These are phyloP conservation scores for Chromis chromis DNA, from an alignment of 2,797 vertebrate species.

Conservation along the genomic window DNA sequence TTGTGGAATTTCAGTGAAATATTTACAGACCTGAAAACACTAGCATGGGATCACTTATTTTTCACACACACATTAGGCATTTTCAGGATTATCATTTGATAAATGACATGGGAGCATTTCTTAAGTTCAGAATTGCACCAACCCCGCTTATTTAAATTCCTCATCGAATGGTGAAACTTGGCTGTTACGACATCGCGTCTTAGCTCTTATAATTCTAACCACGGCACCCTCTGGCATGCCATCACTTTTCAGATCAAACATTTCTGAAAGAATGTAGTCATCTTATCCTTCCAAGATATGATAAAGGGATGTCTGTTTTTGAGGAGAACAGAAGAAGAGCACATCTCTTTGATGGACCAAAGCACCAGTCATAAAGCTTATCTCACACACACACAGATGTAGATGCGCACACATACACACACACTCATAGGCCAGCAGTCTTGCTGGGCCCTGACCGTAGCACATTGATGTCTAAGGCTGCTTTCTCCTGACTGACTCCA, in stretches of 20 bases:
- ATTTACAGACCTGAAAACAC: no score
- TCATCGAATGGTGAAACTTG: conserved; percentile 16
- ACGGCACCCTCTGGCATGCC: conserved; percentile 54
- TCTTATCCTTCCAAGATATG: conserved; percentile 73
- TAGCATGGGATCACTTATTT: no score
- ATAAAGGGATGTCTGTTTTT: conserved; percentile 73
- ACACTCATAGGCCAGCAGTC: conserved; percentile 46
- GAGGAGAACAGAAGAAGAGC: conserved; percentile 66
- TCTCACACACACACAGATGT: conserved; percentile 52
- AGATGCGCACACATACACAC: conserved; percentile 38
- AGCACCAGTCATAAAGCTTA: conserved; percentile 75
- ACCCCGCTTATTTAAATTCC: conserved; percentile 41
- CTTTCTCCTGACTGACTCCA: conserved; percentile 62
- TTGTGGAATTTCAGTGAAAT: no score
- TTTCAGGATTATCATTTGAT: conserved; percentile 6
- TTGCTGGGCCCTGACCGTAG: conserved; percentile 54
- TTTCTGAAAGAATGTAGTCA: conserved; percentile 62
- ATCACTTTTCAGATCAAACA: conserved; percentile 69
- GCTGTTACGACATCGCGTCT: conserved; percentile 9
- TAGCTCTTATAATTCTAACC: conserved; percentile 53
- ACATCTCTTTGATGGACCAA: conserved; percentile 73
- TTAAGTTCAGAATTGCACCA: conserved; percentile 9
- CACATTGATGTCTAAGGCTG: conserved; percentile 68
- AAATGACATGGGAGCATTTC: conserved; percentile 35
- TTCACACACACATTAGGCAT: background rate